phyloP scores from a whole-genome alignment of 2,113 vertebrate genomes.

The Ptilonorhynchus violaceus region DNA sequence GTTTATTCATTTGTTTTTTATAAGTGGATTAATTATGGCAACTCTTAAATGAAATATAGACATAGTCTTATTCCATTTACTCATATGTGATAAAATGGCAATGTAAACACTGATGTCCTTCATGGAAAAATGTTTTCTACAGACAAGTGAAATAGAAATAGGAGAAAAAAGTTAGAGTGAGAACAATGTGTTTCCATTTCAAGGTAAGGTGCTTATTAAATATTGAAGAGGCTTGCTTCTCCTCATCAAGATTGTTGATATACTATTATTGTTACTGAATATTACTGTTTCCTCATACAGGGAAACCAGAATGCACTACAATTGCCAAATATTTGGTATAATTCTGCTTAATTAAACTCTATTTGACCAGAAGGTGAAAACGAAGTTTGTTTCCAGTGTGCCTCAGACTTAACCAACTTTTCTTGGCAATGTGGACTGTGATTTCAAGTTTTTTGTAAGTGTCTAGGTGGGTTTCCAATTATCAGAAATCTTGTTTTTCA shows the following conservation, averaged over 20 bases:
- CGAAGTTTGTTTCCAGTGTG: neutral
- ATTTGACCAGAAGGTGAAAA: neutral
- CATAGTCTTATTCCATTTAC: neutral
- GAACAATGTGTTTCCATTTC: neutral
- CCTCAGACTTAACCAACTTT: neutral
- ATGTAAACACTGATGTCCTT: neutral
- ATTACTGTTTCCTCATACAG: neutral
- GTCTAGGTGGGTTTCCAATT: neutral
- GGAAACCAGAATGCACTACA: neutral
- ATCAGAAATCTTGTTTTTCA: neutral
- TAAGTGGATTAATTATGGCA: neutral
- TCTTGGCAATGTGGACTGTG: neutral
- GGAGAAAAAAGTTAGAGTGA: neutral
- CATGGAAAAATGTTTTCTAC: neutral
- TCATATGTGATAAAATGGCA: neutral
- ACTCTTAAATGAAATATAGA: neutral
- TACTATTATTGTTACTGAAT: neutral
- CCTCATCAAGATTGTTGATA: neutral
- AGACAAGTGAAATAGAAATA: neutral
- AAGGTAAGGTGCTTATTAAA: neutral
- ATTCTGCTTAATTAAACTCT: neutral
- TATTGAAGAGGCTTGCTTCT: neutral
- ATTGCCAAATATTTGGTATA: neutral
- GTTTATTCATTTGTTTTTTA: neutral
- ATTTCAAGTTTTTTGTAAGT: neutral